These are phyloP conservation scores for Zosterops borbonicus DNA, from an alignment of 2,113 vertebrate species.

Conservation along the genomic window DNA sequence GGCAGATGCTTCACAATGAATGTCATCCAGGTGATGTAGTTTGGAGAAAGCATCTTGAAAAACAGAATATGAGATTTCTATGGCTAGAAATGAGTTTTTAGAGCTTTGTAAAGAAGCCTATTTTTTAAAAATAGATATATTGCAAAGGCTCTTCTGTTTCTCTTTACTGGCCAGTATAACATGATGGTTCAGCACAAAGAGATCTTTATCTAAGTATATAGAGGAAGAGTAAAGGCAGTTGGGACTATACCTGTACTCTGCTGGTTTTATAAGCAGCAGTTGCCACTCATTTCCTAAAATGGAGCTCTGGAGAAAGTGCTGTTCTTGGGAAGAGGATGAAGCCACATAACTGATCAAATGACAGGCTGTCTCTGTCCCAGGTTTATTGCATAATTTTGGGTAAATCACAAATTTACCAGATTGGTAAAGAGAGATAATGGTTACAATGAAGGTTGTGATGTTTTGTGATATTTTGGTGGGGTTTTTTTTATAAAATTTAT, in stretches of 20 bases:
- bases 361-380: background rate
- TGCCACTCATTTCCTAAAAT: background rate
- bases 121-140: background rate
- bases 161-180: background rate
- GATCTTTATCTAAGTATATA: background rate
- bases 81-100: conserved; percentile 28
- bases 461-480: background rate
- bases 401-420: background rate
- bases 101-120: background rate
- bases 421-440: background rate
- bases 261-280: background rate
- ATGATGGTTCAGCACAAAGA: background rate
- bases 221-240: background rate
- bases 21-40: background rate
- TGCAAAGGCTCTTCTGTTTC: background rate
- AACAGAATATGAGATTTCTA: background rate
- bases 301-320: background rate
- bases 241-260: background rate
- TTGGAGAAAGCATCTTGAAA: background rate
- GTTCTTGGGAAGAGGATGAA: background rate
- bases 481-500: background rate
- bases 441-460: background rate
- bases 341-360: background rate
- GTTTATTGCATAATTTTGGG: background rate
- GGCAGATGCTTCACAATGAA: background rate